Conservation (phyloP, 2,797 vertebrate species). For the Sebastes alutus region DNA sequence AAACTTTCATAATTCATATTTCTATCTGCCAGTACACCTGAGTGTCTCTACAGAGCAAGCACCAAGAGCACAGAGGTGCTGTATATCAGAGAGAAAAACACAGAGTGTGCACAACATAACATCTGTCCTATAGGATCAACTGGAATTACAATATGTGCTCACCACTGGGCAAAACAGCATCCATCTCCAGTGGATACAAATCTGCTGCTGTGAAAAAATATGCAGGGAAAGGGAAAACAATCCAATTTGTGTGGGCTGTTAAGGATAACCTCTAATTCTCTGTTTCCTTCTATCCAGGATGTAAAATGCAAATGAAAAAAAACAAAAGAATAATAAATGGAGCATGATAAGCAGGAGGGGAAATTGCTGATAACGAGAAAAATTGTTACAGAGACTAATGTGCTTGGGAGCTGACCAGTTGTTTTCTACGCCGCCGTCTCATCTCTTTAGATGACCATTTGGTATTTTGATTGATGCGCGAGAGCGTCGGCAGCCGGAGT, state of each 20-base stretch:
- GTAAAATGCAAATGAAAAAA: slow-evolving; percentile 61
- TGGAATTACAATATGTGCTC: slow-evolving; percentile 44
- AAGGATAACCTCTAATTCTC: slow-evolving; percentile 61
- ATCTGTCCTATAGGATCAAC: slow-evolving; percentile 38
- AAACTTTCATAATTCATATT: slow-evolving; percentile 17
- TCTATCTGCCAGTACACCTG: slow-evolving; percentile 7
- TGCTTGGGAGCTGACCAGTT: slow-evolving; percentile 52
- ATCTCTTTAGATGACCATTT: slow-evolving; percentile 59
- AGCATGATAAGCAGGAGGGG: slow-evolving; percentile 62
- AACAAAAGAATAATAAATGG: slow-evolving; percentile 61
- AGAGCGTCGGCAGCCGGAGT: slow-evolving; percentile 20
- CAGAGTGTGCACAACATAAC: slow-evolving; percentile 8
- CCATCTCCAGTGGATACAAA: slow-evolving; percentile 36
- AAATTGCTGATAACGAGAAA: slow-evolving; percentile 75
- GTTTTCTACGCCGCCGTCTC: slow-evolving; percentile 36
- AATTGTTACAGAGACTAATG: slow-evolving; percentile 72
- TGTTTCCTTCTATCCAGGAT: slow-evolving; percentile 50
- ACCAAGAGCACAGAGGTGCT: slow-evolving; percentile 8
- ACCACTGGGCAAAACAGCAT: slow-evolving; percentile 32
- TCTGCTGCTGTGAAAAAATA: slow-evolving; percentile 46
- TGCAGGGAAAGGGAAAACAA: slow-evolving; percentile 33
- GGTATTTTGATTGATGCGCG: slow-evolving; percentile 57
- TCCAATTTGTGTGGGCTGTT: slow-evolving; percentile 47
- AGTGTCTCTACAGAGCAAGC: slow-evolving; percentile 19
- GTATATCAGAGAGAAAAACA: slow-evolving; percentile 31